Percentiles rank a stretch among this genome's conserved stretches.
Conservation (phyloP, 2,113 vertebrate genomes). For the Syrrhaptes paradoxus region DNA sequence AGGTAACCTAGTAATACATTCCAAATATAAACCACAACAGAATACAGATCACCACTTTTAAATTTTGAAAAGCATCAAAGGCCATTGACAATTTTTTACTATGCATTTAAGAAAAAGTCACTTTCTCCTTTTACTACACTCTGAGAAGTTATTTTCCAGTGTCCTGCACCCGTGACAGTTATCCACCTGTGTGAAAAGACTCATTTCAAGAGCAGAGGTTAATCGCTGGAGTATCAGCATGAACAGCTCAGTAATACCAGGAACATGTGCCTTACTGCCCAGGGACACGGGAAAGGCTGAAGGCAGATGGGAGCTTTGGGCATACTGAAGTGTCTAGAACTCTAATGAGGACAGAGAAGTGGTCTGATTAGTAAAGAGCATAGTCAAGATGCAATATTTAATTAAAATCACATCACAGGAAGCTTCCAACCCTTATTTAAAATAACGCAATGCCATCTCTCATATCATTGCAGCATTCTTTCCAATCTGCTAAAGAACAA, state of each 20-base stretch:
- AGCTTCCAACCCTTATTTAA: background rate
- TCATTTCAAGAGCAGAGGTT: background rate
- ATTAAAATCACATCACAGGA: background rate
- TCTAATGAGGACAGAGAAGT: background rate
- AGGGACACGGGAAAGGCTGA: background rate
- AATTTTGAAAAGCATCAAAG: background rate
- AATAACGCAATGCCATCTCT: background rate
- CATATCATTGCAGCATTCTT: background rate
- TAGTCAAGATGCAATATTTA: background rate
- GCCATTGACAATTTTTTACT: background rate
- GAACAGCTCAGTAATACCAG: background rate
- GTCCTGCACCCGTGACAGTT: background rate
- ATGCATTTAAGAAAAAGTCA: background rate
- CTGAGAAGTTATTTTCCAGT: background rate
- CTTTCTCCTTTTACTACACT: background rate
- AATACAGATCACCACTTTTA: background rate
- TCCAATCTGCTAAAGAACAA: background rate
- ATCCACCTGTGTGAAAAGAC: background rate
- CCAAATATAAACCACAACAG: background rate
- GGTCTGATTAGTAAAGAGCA: background rate
- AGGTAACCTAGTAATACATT: background rate
- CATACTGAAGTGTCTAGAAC: background rate
- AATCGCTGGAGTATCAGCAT: background rate
- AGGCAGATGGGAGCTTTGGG: background rate
- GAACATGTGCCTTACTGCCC: background rate